Evolutionary conservation across 1,140 invertebrate species (phyloP).

Genomic region (Leptinotarsa defecta): DNA sequence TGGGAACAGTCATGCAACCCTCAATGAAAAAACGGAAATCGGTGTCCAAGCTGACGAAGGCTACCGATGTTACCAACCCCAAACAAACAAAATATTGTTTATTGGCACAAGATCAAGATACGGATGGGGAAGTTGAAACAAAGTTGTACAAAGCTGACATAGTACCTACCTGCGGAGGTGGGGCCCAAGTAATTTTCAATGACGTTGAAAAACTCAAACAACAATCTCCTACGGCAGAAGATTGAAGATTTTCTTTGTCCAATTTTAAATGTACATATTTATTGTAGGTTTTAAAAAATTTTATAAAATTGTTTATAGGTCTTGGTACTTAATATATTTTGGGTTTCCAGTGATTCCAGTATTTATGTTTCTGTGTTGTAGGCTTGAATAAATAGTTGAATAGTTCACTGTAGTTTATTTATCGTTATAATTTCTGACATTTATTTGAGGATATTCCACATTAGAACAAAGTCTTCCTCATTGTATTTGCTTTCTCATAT

Average conservation of each 20-base stretch:
- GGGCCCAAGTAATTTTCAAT: slow-evolving; percentile 93
- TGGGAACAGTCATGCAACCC: slow-evolving; percentile 89
- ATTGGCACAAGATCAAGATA: slow-evolving; percentile 88
- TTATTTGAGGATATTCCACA: too few species aligned
- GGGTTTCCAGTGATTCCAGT: too few species aligned
- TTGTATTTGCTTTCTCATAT: too few species aligned
- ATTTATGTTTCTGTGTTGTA: too few species aligned
- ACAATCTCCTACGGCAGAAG: slow-evolving; percentile 66
- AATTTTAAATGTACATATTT: background rate
- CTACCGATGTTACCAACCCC: slow-evolving; percentile 72
- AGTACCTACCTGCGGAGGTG: slow-evolving; percentile 88
- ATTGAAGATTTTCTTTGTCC: background rate
- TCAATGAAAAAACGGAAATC: slow-evolving; percentile 81
- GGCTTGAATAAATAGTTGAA: too few species aligned
- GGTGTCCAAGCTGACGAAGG: slow-evolving; percentile 74
- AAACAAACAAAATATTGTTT: slow-evolving; percentile 88
- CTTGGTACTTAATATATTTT: background rate
- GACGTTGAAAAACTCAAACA: slow-evolving; percentile 93
- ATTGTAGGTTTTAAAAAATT: background rate
- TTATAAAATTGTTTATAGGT: background rate
- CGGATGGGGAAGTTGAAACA: slow-evolving; percentile 90
- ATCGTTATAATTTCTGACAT: too few species aligned
- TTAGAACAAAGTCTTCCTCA: too few species aligned
- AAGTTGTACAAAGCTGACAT: slow-evolving; percentile 91
- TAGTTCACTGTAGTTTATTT: too few species aligned